Evolutionary conservation across 2,113 vertebrate species (phyloP).

Genomic region (Alethe castanea): DNA sequence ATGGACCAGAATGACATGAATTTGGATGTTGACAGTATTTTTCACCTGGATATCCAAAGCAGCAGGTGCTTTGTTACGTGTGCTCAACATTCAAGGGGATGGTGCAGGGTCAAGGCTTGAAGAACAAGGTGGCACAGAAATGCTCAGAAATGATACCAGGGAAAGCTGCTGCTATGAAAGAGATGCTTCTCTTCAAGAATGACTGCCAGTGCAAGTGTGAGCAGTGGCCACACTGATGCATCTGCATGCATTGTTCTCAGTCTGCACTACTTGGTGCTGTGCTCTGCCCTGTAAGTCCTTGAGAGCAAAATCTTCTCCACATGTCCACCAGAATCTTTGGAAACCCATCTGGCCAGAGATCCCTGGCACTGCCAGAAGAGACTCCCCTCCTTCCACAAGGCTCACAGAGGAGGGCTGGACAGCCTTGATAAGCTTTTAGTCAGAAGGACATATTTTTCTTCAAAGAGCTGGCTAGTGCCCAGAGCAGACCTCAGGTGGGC

Average conservation of each 20-base stretch:
- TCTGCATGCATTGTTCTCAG: neutral
- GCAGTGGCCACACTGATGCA: neutral
- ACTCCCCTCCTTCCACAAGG: neutral
- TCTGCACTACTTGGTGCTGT: fast-evolving
- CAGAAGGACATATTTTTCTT: neutral
- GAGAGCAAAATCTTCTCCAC: neutral
- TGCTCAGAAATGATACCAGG: fast-evolving
- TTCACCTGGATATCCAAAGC: neutral
- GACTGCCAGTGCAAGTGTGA: neutral
- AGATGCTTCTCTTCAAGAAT: neutral
- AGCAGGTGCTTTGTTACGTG: neutral
- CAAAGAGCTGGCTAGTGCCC: neutral
- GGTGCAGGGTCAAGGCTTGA: neutral
- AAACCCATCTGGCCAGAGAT: fast-evolving
- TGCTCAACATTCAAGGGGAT: neutral
- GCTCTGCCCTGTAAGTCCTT: neutral
- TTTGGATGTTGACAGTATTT: neutral
- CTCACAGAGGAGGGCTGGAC: neutral
- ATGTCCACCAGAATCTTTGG: neutral
- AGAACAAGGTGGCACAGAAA: neutral
- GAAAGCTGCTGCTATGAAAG: neutral
- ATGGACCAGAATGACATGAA: neutral
- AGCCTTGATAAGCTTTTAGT: neutral
- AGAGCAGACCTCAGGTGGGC: conserved; percentile 6
- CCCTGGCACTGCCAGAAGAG: neutral